These are phyloP conservation scores for Nasonovia ribisnigri DNA, from an alignment of 2,888 invertebrate genomes.

Conservation along the genomic window DNA sequence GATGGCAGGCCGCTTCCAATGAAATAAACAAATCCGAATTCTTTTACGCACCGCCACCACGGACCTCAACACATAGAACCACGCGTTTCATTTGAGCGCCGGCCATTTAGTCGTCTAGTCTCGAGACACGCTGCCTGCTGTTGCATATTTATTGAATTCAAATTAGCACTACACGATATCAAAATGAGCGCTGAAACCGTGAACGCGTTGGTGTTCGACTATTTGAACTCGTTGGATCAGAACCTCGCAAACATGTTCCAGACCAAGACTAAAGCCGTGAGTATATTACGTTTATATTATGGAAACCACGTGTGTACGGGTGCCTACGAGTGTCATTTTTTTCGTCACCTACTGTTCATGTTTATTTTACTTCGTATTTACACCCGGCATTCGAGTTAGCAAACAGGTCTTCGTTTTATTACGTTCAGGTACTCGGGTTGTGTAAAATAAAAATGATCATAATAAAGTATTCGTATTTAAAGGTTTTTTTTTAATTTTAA, in stretches of 20 bases:
- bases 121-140: not conserved
- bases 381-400: not conserved
- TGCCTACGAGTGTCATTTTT: not conserved
- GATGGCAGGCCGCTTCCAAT: not conserved
- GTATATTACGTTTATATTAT: constrained; percentile 69
- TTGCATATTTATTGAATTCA: not conserved
- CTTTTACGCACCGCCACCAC: constrained; percentile 6
- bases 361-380: not conserved
- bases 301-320: constrained; percentile 56
- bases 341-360: not conserved
- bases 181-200: constrained; percentile 48
- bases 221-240: constrained; percentile 75
- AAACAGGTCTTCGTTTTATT: not conserved
- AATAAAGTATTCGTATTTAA: not conserved
- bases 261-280: constrained; percentile 82
- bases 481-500: not conserved
- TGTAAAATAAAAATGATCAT: not conserved
- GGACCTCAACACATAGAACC: not conserved
- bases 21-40: constrained; percentile 17
- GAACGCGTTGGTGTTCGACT: constrained; percentile 76
- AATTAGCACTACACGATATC: not conserved
- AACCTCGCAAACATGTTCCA: constrained; percentile 77
- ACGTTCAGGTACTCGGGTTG: not conserved
- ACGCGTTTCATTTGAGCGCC: not conserved
- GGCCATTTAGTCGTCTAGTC: not conserved